Conservation (phyloP, 2,797 vertebrate genomes). For the Cossypha caffra region DNA sequence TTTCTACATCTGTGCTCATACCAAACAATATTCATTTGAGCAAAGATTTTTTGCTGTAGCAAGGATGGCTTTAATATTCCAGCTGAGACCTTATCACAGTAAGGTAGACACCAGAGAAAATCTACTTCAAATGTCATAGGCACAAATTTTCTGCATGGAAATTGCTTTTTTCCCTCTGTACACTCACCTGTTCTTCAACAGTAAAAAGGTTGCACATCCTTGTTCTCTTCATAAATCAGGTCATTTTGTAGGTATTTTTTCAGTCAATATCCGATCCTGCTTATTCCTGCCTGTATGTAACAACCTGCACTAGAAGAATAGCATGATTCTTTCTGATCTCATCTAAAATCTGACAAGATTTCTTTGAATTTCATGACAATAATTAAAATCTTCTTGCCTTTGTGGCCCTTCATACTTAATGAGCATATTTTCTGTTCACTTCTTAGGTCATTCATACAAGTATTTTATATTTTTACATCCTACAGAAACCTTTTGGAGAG, state of each 20-base stretch:
- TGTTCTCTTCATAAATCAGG: background rate
- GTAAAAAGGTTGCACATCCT: background rate
- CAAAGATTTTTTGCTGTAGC: background rate
- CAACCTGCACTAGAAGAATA: background rate
- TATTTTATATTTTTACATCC: background rate
- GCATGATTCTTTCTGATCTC: background rate
- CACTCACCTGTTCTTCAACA: rapidly evolving
- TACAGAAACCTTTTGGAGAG: background rate
- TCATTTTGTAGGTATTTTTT: background rate
- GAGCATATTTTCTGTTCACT: background rate
- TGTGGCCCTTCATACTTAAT: background rate
- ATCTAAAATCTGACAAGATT: background rate
- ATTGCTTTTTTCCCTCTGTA: background rate
- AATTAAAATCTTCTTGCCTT: background rate
- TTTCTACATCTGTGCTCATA: background rate
- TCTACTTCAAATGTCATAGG: background rate
- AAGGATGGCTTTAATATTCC: background rate
- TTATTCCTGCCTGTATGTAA: background rate
- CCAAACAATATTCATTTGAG: background rate
- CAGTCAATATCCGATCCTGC: background rate
- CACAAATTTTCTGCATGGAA: background rate
- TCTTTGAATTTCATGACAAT: background rate
- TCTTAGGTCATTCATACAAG: background rate
- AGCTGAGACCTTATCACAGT: background rate
- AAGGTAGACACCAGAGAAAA: background rate